Percentiles rank a stretch among this genome's conserved stretches.
These are phyloP conservation scores for Mormyrus hasselquistii DNA, from an alignment of 2,797 vertebrate species.

Conservation along the genomic window DNA sequence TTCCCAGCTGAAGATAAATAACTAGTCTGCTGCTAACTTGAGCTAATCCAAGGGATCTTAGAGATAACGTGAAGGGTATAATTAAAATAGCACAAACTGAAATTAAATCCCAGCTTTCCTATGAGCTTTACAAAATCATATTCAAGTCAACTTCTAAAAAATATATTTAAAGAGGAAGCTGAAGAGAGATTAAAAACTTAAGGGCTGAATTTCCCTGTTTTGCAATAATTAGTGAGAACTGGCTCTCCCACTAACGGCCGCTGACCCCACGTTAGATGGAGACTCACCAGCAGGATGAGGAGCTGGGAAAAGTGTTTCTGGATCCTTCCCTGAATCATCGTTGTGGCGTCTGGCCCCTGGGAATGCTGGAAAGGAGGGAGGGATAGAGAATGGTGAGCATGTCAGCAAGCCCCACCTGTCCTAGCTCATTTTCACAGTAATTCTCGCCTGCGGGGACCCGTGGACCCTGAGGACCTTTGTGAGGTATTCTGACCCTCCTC, in stretches of 20 bases:
- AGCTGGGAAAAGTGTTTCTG: slow-evolving; percentile 64
- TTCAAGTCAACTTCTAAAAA: slow-evolving; percentile 36
- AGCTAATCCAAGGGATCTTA: slow-evolving; percentile 27
- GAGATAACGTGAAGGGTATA: slow-evolving; percentile 27
- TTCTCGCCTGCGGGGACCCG: slow-evolving; percentile 37
- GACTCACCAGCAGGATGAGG: slow-evolving; percentile 78
- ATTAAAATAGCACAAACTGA: slow-evolving; percentile 30
- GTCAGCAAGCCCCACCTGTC: neutral
- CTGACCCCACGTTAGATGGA: neutral
- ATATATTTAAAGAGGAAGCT: slow-evolving; percentile 12
- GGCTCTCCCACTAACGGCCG: neutral
- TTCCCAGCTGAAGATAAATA: neutral
- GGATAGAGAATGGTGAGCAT: neutral
- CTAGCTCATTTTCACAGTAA: neutral
- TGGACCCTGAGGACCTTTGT: neutral
- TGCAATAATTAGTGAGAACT: slow-evolving; percentile 32
- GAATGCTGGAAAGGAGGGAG: slow-evolving; percentile 14
- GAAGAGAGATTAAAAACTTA: slow-evolving; percentile 4
- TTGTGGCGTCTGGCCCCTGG: slow-evolving; percentile 51
- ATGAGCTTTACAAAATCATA: slow-evolving; percentile 44
- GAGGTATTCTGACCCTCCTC: neutral
- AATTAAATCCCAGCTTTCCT: slow-evolving; percentile 43
- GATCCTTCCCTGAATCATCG: slow-evolving; percentile 68
- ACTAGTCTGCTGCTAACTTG: slow-evolving; percentile 21
- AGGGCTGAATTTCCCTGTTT: slow-evolving; percentile 17